Percentiles rank a stretch among this genome's conserved stretches.
Conservation (phyloP, 2,797 vertebrate species). For the Malacoctenus gilli region DNA sequence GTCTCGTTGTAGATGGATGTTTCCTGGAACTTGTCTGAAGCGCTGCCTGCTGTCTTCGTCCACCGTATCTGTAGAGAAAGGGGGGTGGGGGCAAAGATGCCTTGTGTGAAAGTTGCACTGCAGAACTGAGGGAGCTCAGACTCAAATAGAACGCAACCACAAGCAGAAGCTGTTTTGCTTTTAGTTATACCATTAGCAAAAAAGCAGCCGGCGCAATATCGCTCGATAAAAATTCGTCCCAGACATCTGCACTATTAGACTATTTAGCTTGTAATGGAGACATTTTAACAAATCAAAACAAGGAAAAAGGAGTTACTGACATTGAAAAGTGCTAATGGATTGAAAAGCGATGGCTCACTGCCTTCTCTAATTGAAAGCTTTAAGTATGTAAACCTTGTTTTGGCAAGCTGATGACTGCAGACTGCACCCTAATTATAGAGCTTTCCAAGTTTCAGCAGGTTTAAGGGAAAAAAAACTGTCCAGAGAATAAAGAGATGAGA, state of each 20-base stretch:
- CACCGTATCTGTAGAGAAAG: slow-evolving; percentile 87
- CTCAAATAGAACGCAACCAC: neutral
- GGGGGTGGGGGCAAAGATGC: slow-evolving; percentile 23
- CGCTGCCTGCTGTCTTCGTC: slow-evolving; percentile 97
- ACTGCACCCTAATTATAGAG: neutral
- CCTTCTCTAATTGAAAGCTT: neutral
- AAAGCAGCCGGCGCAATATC: neutral
- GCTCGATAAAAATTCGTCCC: too few relatives aligned
- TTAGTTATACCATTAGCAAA: slow-evolving; percentile 1
- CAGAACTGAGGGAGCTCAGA: slow-evolving; percentile 38
- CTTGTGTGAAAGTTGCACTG: slow-evolving; percentile 9
- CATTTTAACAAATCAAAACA: neutral
- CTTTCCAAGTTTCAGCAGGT: neutral
- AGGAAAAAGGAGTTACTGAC: neutral
- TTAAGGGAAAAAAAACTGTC: neutral
- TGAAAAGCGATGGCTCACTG: slow-evolving; percentile 3
- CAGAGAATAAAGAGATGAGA: neutral
- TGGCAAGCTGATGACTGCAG: neutral
- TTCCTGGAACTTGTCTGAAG: slow-evolving; percentile 98
- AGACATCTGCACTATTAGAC: too few relatives aligned
- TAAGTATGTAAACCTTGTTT: neutral
- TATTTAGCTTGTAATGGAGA: too few relatives aligned
- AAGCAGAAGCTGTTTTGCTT: neutral
- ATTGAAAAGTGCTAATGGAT: neutral
- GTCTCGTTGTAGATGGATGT: slow-evolving; percentile 97